Evolutionary conservation across 2,888 invertebrate genomes (phyloP), one percentile per base, ranked within the genome.

Genomic region (Dioctria rufipes): DNA sequence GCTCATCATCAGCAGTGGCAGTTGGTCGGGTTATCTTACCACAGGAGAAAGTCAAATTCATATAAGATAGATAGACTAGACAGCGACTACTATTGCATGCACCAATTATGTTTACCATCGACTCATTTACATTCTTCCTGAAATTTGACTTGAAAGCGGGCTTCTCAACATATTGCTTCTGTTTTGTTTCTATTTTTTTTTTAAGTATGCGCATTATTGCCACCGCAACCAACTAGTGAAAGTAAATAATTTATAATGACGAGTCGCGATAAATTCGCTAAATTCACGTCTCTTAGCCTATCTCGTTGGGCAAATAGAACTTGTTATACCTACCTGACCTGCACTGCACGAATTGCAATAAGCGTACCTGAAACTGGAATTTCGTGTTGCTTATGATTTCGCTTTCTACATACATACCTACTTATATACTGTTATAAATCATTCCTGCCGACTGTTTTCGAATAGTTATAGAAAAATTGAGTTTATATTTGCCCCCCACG

Each of bases 21-120:
- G 43, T 13, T 13, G n/a, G 66, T 46, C 4, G 6, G 37, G 13
- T 5, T 66, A 43, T 43, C 37, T 66, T 66, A 13, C 43, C 37
- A 25, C 25, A 25, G 40, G 77, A 77, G 77, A 77, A 77, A 77
- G 77, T 77, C 67, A 67, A 39, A 71, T 54, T 37, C 13, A 5
- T 25, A 51, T 5, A 54, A 54, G 71, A 67, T 71, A 71, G 37
- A 13, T 39, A 25, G 25, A 25, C 25, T 25, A 25, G 25, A 25
- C 25, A 25, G 25, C 25, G 25, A 25, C 25, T 25, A 58, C 73
- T 39, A 73, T n/a, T 54, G 49, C 49, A 5, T 54, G 54, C 54
- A 4, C 11, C 54, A n/a, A 54, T 54, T 54, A 54, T 54, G 5
- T 5, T 71, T 71, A 67, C 42, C 42, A 58, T 6, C 43, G 9